A percentile compares a stretch with the other conserved stretches of the same genome.
Conservation (phyloP, 2,113 vertebrate genomes). For the Hirundichthys speculiger region DNA sequence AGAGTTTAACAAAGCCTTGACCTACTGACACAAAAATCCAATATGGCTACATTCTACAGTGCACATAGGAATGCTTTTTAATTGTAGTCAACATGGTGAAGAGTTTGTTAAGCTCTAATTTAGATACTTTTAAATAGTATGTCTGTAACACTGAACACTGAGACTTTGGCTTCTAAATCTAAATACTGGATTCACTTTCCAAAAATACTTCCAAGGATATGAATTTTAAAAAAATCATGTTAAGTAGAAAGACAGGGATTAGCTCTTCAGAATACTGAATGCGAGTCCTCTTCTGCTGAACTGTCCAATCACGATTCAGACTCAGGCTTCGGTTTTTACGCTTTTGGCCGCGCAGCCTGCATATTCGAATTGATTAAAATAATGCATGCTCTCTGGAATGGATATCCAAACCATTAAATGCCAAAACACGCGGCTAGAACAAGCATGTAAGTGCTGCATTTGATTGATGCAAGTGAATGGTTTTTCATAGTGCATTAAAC, state of each 20-base stretch:
- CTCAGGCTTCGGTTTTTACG: slow-evolving; percentile 63
- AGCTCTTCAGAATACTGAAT: slow-evolving; percentile 65
- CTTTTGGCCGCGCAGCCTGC: slow-evolving; percentile 80
- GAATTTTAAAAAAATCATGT: slow-evolving; percentile 44
- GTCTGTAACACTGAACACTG: slow-evolving; percentile 61
- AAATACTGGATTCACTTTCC: slow-evolving; percentile 66
- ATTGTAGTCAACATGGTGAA: slow-evolving; percentile 61
- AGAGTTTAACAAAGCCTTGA: slow-evolving; percentile 63
- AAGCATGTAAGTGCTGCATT: slow-evolving; percentile 81
- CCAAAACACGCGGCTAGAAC: slow-evolving; percentile 75
- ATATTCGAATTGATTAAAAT: slow-evolving; percentile 81
- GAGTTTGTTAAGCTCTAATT: slow-evolving; percentile 66
- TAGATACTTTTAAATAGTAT: slow-evolving; percentile 53
- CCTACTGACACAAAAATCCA: slow-evolving; percentile 56
- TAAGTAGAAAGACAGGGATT: slow-evolving; percentile 62
- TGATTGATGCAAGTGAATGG: slow-evolving; percentile 76
- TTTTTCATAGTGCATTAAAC: slow-evolving; percentile 79
- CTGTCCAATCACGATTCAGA: slow-evolving; percentile 62
- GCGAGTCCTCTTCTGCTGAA: slow-evolving; percentile 66
- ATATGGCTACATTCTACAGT: slow-evolving; percentile 77
- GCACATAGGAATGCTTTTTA: slow-evolving; percentile 72
- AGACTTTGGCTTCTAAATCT: slow-evolving; percentile 79
- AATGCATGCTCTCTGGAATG: slow-evolving; percentile 74
- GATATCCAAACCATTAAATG: slow-evolving; percentile 64
- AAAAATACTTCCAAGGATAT: slow-evolving; percentile 57